Evolutionary conservation across 2,888 invertebrate genomes (phyloP).

Genomic region (Taphrorychus bicolor): DNA sequence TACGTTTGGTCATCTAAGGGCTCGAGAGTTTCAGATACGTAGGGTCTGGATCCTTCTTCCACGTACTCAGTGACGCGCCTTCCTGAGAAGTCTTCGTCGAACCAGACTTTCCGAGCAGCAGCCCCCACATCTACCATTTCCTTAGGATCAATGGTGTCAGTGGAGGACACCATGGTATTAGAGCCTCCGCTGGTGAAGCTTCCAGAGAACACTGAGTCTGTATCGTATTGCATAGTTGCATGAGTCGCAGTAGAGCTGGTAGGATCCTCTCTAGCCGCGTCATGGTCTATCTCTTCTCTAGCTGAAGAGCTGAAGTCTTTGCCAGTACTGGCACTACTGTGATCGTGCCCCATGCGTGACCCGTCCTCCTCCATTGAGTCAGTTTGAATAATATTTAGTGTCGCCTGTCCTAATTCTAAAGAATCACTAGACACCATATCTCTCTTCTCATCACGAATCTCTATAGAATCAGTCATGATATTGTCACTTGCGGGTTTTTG

Average conservation of each 20-base stretch:
- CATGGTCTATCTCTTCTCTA: slow-evolving; percentile 65
- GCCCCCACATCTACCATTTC: slow-evolving; percentile 60
- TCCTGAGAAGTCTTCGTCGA: slow-evolving; percentile 57
- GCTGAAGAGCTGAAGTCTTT: slow-evolving; percentile 61
- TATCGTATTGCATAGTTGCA: slow-evolving; percentile 84
- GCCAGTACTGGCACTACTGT: slow-evolving; percentile 62
- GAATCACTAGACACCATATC: slow-evolving; percentile 64
- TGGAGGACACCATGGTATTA: slow-evolving; percentile 82
- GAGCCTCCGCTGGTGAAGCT: slow-evolving; percentile 85
- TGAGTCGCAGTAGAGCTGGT: slow-evolving; percentile 83
- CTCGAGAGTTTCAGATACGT: slow-evolving; percentile 62
- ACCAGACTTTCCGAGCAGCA: slow-evolving; percentile 61
- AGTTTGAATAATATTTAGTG: slow-evolving; percentile 51
- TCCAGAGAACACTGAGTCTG: slow-evolving; percentile 85
- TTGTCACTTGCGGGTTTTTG: slow-evolving; percentile 53
- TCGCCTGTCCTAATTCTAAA: slow-evolving; percentile 57
- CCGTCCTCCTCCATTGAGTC: slow-evolving; percentile 63
- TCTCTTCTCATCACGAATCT: slow-evolving; percentile 57
- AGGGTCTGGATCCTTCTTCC: slow-evolving; percentile 56
- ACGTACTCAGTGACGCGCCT: slow-evolving; percentile 52
- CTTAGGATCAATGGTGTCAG: slow-evolving; percentile 72
- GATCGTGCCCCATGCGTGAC: slow-evolving; percentile 56
- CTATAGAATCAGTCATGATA: slow-evolving; percentile 67
- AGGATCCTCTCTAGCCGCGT: slow-evolving; percentile 77
- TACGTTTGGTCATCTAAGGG: slow-evolving; percentile 59